Evolutionary conservation across 1,140 invertebrate genomes (phyloP), one percentile per base, ranked within the genome.

Genomic region (Choristoneura fumiferana): DNA sequence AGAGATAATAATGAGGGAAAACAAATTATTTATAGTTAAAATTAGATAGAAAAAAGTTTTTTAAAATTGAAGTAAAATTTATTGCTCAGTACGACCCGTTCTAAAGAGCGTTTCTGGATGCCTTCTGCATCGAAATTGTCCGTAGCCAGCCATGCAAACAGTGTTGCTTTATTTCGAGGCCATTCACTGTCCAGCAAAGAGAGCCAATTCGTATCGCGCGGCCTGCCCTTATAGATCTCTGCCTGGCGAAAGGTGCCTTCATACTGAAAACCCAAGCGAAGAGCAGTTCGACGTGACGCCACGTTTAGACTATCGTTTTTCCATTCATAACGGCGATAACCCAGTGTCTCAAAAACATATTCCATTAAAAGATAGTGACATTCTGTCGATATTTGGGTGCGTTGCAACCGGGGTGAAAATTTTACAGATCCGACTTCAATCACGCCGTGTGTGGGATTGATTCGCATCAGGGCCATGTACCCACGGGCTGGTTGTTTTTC

Each of bases 251-350:
- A 59, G 15, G 49, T 18, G n/a, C 57, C 57, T 33, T 59, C 57
- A 12, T 18, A 59, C 14, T 10, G 53, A 18, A 52, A 59, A 0
- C 57, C 57, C 40, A 59, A 18, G 33, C 57, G 57, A 12, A 13
- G n/a, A 8, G 43, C 57, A 52, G 57, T 40, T 1, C 29, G 34
- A 10, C 43, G 40, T 13, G 57, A 45, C 4, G 12, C 8, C 8
- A 13, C 57, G 34, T 59, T 52, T 2, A 29, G 13, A 14, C n/a
- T 43, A 18, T 52, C 38, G 10, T 40, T 53, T 12, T 52, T 45
- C 57, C 57, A 59, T n/a, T 59, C 43, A 29, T 38, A 29, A 10
- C 57, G 43, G 35, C 57, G 57, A 53, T 59, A 59, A n/a, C 57
- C 38, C 15, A 53, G 43, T 29, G 22, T 29, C 17, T 59, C 57